Evolutionary conservation across 2,797 vertebrate genomes (phyloP), one percentile per base, ranked within the genome.

Genomic region (Hyperoplus lanceolatus): DNA sequence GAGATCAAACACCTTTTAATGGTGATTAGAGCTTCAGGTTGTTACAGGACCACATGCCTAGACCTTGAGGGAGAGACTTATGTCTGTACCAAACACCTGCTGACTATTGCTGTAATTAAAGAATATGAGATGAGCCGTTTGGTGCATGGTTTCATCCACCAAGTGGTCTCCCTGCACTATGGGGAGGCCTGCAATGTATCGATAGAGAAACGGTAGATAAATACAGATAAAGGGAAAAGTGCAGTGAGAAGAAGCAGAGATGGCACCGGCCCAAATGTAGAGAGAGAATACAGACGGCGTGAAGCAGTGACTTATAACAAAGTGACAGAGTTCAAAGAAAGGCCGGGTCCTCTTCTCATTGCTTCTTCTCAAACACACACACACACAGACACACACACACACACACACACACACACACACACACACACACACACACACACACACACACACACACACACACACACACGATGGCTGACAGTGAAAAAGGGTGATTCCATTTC

Each of bases 311-410:
- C 89, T 90, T 91, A 87, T 81, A 87, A 65, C 72, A 88, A 92
- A 91, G 86, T 88, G 90, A 86, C 85, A 91, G 82, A 87, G 89
- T 92, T 93, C 89, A 92, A 88, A 90, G 86, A 83, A 48, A 57
- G 79, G 86, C 70, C 56, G 70, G 79, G 81, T 82, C 72, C 86
- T 90, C 89, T 81, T 86, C 74, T 90, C 70, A 70, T 81, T 86
- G 83, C 77, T 77, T 85, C 84, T 73, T 77, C 84, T 29, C 80
- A 69, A 16, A 16, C 70, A 8, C 67, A 15, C 80, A 57, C 53
- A 51, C n/a, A 73, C 71, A 46, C 16, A 70, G 57, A 65, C 65
- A 16, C 70, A 42, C 60, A 38, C 53, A 54, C 59, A 62, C 73
- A 78, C 65, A 56, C 56, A 51, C 61, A 57, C 80, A 69, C 16